Conservation (phyloP, 2,797 vertebrate genomes). For the Tokudaia muenninki region DNA sequence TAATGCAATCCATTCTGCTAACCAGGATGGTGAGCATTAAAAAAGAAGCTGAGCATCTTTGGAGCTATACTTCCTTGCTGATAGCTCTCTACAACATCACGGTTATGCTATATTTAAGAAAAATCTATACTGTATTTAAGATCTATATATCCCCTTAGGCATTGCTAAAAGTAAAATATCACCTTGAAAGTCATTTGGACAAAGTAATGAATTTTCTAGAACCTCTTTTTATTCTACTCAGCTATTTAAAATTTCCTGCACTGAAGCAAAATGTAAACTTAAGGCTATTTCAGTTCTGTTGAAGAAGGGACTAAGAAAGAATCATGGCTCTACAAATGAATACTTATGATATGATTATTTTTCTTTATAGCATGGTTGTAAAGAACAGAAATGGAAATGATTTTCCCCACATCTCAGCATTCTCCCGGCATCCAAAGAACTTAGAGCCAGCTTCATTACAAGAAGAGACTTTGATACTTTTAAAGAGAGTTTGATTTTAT, state of each 20-base stretch:
- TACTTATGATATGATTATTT: slow-evolving; percentile 39
- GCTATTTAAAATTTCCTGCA: slow-evolving; percentile 64
- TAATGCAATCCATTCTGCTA: neutral
- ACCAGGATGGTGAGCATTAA: neutral
- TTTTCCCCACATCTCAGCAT: slow-evolving; percentile 34
- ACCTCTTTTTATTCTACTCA: slow-evolving; percentile 59
- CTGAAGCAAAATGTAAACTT: slow-evolving; percentile 62
- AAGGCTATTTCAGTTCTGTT: slow-evolving; percentile 60
- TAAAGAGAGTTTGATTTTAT: slow-evolving; percentile 40
- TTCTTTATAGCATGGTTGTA: slow-evolving; percentile 56
- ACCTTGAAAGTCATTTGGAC: slow-evolving; percentile 50
- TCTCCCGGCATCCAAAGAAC: slow-evolving; percentile 53
- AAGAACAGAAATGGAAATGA: slow-evolving; percentile 54
- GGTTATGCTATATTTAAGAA: neutral
- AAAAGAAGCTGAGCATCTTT: neutral
- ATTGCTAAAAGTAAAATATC: slow-evolving; percentile 63
- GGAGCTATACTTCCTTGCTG: neutral
- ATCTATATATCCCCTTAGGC: neutral
- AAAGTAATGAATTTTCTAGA: slow-evolving; percentile 67
- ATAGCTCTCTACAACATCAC: slow-evolving; percentile 45
- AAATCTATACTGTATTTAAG: slow-evolving; percentile 48
- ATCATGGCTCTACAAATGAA: slow-evolving; percentile 50
- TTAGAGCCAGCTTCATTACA: slow-evolving; percentile 4
- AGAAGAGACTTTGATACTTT: slow-evolving; percentile 51
- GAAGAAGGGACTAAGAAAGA: slow-evolving; percentile 55